Evolutionary conservation across 2,888 invertebrate genomes (phyloP), one percentile per base, ranked within the genome.

Genomic region (Melipona beecheii): DNA sequence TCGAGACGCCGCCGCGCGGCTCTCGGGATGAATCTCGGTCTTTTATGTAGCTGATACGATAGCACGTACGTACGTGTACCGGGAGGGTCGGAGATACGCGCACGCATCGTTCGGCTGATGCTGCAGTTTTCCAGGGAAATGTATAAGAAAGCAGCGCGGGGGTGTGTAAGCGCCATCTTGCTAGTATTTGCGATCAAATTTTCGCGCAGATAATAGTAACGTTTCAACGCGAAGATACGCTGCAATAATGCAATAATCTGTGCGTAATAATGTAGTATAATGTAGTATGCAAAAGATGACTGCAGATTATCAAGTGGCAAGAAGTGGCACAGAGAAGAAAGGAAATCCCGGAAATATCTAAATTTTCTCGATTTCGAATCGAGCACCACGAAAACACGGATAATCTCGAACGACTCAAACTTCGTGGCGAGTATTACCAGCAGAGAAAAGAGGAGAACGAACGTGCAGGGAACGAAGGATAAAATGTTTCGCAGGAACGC

Each of bases 121-220:
- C 90, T 88, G 92, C 93, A 92, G 89, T 92, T 93, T 92, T 91
- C 90, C 85, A 4, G 84, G 83, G 70, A 86, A 88, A 89, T 88
- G 90, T 89, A 62, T 31, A 50, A 58, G 66, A 71, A 76, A 54
- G 52, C 60, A 60, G 6, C 24, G 6, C 24, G 43, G 43, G 15
- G 24, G 17, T 43, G 15, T 43, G 19, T 54, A 21, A 65, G 0
- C 27, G 19, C 27, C 24, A n/a, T 21, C 17, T 56, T 66, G n/a
- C n/a, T n/a, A n/a, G n/a, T n/a, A 66, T 24, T 54, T 15, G 36
- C n/a, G 64, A 52, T 74, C 19, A 24, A 75, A 75, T 43, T 27
- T 36, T 66, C 27, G n/a, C 31, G 1, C 24, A 21, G 49, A 11
- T 21, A 36, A 21, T 43, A 36, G 17, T 6, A 43, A 43, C 31